Evolutionary conservation across 2,797 vertebrate species (phyloP).

Genomic region (Karalla daura): DNA sequence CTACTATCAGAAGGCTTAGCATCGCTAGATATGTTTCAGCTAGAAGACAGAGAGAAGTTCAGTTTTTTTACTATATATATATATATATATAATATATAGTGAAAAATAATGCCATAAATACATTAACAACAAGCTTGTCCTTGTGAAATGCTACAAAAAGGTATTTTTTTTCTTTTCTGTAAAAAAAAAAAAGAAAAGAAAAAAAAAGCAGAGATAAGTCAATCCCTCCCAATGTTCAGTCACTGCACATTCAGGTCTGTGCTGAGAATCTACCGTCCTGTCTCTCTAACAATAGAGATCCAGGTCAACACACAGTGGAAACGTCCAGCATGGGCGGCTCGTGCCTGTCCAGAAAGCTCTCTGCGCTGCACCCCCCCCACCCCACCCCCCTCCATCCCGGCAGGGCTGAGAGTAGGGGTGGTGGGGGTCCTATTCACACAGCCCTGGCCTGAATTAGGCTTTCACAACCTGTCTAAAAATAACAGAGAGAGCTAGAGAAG

Average conservation of each 20-base stretch:
- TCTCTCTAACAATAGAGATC: constrained; percentile 69
- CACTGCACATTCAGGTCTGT: constrained; percentile 46
- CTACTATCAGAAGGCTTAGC: constrained; percentile 31
- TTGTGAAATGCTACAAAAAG: constrained; percentile 59
- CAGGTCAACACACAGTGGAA: constrained; percentile 56
- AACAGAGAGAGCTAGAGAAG: constrained; percentile 51
- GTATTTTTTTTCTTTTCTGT: too few relatives aligned
- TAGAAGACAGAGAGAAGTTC: constrained; percentile 37
- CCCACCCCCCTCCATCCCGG: constrained; percentile 37
- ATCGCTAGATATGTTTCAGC: constrained; percentile 46
- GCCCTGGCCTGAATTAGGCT: constrained; percentile 65
- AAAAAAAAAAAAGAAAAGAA: constrained; percentile 34
- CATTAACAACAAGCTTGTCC: constrained; percentile 63
- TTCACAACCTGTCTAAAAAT: constrained; percentile 71
- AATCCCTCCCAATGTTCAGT: constrained; percentile 58
- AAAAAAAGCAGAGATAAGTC: constrained; percentile 41
- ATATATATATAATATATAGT: constrained; percentile 50
- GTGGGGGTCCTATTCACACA: constrained; percentile 52
- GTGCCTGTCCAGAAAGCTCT: constrained; percentile 67
- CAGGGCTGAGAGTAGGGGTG: constrained; percentile 33
- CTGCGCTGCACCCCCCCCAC: constrained; percentile 40
- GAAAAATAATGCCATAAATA: constrained; percentile 69
- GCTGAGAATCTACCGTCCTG: constrained; percentile 29
- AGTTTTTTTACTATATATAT: constrained; percentile 38
- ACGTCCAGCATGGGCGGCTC: constrained; percentile 57